Conservation (phyloP, 2,888 invertebrate species). For the Acrocera orbiculus region DNA sequence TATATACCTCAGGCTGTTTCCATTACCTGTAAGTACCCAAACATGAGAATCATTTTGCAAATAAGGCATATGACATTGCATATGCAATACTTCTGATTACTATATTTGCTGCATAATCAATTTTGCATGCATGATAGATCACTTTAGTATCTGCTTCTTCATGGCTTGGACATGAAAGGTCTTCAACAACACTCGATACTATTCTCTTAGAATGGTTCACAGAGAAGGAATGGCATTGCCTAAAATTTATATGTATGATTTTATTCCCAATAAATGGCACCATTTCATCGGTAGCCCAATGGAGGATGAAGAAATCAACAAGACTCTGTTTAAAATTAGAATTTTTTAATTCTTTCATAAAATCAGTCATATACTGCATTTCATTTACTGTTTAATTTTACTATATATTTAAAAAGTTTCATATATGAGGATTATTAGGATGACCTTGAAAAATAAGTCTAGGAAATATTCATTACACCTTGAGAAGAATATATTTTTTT, state of each 20-base stretch:
- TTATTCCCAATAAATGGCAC: slow-evolving; percentile 2
- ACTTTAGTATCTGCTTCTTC: slow-evolving; percentile 8
- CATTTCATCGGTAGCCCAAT: slow-evolving; percentile 6
- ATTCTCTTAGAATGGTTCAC: background rate
- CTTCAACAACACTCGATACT: background rate
- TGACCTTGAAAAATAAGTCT: no score
- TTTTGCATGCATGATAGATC: slow-evolving; percentile 5
- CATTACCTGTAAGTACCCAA: slow-evolving; percentile 2
- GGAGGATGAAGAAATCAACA: slow-evolving; percentile 4
- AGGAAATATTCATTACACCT: no score
- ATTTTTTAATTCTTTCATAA: slow-evolving; percentile 7
- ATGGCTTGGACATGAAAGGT: slow-evolving; percentile 2
- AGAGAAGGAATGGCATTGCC: slow-evolving; percentile 1
- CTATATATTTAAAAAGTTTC: no score
- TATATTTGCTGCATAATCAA: slow-evolving; percentile 1
- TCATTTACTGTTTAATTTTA: no score
- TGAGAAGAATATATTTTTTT: no score
- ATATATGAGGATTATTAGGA: no score
- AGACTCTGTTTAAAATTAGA: slow-evolving; percentile 7
- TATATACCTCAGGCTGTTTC: slow-evolving; percentile 1
- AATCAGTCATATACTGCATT: no score
- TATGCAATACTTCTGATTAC: slow-evolving; percentile 4
- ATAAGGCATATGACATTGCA: slow-evolving; percentile 7
- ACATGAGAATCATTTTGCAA: slow-evolving; percentile 2
- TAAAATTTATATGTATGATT: slow-evolving; percentile 1